Base-by-base conservation (phyloP, 2,113 vertebrate genomes). In the Phycodurus eques region DNA sequence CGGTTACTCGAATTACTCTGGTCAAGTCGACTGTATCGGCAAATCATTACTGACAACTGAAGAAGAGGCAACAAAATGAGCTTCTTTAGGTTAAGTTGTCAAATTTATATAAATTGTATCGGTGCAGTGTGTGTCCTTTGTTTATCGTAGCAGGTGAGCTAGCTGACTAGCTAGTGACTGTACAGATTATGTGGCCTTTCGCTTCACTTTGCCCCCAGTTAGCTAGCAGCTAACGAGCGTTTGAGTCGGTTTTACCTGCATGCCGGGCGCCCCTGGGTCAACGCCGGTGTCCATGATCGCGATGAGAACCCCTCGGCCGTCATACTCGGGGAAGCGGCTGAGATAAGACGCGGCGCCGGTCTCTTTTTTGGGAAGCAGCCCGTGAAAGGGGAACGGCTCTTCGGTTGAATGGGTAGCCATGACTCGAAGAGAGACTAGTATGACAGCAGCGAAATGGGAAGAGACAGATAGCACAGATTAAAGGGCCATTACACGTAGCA, bases 221-320 rank as follows among this genome's bases (percentile, higher is more conserved):
- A 75, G 77, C 80, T 78, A 15, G 10, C 7, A 51, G 78, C 78
- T 84, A 82, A 71, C 39, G 22, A 27, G 33, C 51, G 33, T 39
- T n/a, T 19, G 15, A 44, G 64, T 51, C 54, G 17, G 51, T 60
- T 70, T 87, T 92, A 98, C 97, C 97, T 98, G 96, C 95, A 99
- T 95, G 86, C 97, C 97, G 67, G 96, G 96, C 35, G 97, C 97
- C 68, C 96, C 97, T 0, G 97, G 97, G 64, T 99, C 97, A 74
- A 98, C 97, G 39, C 97, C 97, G 11, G 96, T 98, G 87, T 99
- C 97, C 76, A 99, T 90, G 67, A 98, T 92, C 0, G 97, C 97
- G 75, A 99, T 87, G 68, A 99, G 91, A 63, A 95, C 95, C 2
- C 96, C 96, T 8, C 97, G 92, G 44, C 97, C 97, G 70, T 99